Percentiles rank a stretch among this genome's conserved stretches.
Conservation (phyloP, 2,113 vertebrate genomes). For the Rutilus rutilus region DNA sequence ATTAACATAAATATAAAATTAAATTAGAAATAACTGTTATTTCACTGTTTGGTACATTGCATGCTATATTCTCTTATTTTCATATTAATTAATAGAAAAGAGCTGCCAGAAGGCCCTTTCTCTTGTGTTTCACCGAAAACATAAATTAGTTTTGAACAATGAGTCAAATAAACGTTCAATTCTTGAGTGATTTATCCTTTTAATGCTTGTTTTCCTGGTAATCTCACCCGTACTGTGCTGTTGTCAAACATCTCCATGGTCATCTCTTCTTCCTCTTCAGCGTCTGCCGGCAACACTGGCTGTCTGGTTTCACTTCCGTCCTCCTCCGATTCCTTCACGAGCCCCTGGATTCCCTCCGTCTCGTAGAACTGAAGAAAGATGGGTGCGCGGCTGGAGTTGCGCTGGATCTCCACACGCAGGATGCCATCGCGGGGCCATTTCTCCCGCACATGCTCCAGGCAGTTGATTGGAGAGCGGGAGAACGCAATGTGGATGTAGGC, state of each 20-base stretch:
- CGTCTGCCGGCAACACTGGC: slow-evolving; percentile 66
- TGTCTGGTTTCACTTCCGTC: slow-evolving; percentile 73
- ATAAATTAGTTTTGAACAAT: not conserved
- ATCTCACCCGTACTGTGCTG: slow-evolving; percentile 81
- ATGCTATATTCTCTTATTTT: too few species aligned
- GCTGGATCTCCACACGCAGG: slow-evolving; percentile 92
- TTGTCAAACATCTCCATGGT: slow-evolving; percentile 92
- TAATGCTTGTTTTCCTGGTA: not conserved
- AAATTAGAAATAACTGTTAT: too few species aligned
- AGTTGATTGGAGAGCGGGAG: slow-evolving; percentile 95
- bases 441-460: slow-evolving; percentile 92
- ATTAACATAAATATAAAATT: too few species aligned
- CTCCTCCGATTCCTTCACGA: slow-evolving; percentile 73
- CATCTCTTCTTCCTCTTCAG: slow-evolving; percentile 91
- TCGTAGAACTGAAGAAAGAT: slow-evolving; percentile 93
- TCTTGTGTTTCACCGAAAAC: too few species aligned
- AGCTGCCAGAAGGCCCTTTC: too few species aligned
- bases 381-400: slow-evolving; percentile 88
- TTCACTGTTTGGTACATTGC: too few species aligned
- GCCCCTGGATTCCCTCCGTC: slow-evolving; percentile 73
- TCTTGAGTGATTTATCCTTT: not conserved
- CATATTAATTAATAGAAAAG: too few species aligned
- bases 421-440: slow-evolving; percentile 94
- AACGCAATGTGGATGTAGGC: slow-evolving; percentile 98
- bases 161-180: too few species aligned